These are phyloP conservation scores for Syngnathus scovelli DNA, from an alignment of 2,113 vertebrate species.

Conservation along the genomic window DNA sequence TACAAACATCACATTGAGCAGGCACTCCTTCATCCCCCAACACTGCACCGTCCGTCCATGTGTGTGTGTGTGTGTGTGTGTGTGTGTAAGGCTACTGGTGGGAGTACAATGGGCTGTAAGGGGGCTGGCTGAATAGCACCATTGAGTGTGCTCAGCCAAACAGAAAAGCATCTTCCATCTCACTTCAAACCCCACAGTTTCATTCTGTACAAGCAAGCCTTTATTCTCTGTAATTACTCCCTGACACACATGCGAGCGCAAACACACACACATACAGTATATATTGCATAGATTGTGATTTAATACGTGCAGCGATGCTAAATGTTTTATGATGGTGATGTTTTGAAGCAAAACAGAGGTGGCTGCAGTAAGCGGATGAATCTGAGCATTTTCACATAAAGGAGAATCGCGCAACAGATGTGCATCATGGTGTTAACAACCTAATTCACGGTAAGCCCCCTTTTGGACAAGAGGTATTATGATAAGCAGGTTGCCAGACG, in stretches of 20 bases:
- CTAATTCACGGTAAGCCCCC: constrained; percentile 53
- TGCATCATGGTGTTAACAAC: constrained; percentile 50
- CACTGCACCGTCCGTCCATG: constrained; percentile 26
- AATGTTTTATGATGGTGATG: background rate
- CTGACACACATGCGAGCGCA: constrained; percentile 49
- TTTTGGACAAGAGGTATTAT: constrained; percentile 48
- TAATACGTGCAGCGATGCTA: background rate
- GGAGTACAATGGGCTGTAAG: constrained; percentile 68
- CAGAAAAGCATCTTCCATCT: constrained; percentile 77
- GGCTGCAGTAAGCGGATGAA: background rate
- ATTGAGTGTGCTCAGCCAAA: constrained; percentile 76
- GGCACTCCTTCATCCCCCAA: constrained; percentile 22
- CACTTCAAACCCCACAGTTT: constrained; percentile 72
- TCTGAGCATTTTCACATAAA: constrained; percentile 32
- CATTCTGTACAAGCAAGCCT: constrained; percentile 69
- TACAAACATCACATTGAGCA: constrained; percentile 30
- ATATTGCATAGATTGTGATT: background rate
- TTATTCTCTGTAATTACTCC: constrained; percentile 72
- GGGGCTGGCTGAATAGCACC: constrained; percentile 67
- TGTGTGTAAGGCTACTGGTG: constrained; percentile 40
- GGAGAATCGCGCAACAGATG: constrained; percentile 41
- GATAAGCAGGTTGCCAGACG: constrained; percentile 33
- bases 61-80: constrained; percentile 31
- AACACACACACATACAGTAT: constrained; percentile 1
- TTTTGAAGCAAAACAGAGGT: background rate